These are phyloP conservation scores for Pangasius krempfi DNA, from an alignment of 2,797 vertebrate genomes.

Conservation along the genomic window DNA sequence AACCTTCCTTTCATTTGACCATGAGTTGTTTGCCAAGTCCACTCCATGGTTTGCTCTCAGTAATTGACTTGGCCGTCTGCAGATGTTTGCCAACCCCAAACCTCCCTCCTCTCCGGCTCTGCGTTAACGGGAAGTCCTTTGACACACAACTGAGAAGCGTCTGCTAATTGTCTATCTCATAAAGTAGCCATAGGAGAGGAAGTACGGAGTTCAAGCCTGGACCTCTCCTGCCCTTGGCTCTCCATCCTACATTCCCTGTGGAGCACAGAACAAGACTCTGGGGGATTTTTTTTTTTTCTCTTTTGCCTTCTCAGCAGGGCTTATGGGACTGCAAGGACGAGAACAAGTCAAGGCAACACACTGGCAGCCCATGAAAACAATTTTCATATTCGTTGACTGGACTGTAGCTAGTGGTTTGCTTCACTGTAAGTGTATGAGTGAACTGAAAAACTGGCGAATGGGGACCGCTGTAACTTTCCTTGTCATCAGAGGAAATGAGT, in stretches of 20 bases:
- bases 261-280: not conserved
- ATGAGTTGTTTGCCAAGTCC: conserved; percentile 30
- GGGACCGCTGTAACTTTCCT: not conserved
- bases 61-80: conserved; percentile 28
- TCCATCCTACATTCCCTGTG: not conserved
- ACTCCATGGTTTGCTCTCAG: conserved; percentile 30
- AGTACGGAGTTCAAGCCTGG: conserved; percentile 10
- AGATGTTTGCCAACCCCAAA: conserved; percentile 6
- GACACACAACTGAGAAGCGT: conserved; percentile 33
- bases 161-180: conserved; percentile 43
- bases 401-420: not conserved
- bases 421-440: not conserved
- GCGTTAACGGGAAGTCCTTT: conserved; percentile 33
- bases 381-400: not conserved
- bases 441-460: not conserved
- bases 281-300: not conserved
- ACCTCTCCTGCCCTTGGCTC: conserved; percentile 12
- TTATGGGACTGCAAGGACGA: not conserved
- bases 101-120: not conserved
- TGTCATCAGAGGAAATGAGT: conserved; percentile 44
- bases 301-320: not conserved
- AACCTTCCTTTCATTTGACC: conserved; percentile 25
- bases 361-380: not conserved
- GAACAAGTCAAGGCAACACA: not conserved
- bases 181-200: conserved; percentile 7